phyloP scores from a whole-genome alignment of 2,113 vertebrate species.

The Phrynosoma blainvillii region DNA sequence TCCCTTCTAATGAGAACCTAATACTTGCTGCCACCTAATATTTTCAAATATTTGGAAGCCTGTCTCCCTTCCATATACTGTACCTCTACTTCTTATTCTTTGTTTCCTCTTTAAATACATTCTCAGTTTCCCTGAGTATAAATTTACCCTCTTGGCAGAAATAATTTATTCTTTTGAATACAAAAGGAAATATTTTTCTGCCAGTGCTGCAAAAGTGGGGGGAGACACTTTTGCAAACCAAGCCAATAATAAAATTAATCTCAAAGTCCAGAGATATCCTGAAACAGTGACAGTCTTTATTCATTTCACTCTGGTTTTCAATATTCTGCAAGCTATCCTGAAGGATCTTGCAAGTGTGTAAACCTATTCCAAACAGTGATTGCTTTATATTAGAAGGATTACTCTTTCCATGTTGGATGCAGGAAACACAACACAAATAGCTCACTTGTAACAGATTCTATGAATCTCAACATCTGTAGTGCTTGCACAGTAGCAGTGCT shows the following conservation, averaged over 20 bases:
- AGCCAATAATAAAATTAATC: slow-evolving; percentile 25
- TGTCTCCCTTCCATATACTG: not conserved
- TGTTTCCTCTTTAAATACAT: slow-evolving; percentile 28
- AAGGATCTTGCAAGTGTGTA: not conserved
- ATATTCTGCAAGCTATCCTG: slow-evolving; percentile 20
- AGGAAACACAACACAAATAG: not conserved
- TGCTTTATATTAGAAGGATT: slow-evolving; percentile 21
- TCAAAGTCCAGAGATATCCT: slow-evolving; percentile 16
- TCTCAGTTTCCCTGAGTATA: not conserved
- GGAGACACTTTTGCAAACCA: slow-evolving; percentile 3
- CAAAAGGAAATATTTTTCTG: slow-evolving; percentile 16
- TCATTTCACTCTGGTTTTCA: slow-evolving; percentile 18
- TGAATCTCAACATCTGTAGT: not conserved
- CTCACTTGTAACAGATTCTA: not conserved
- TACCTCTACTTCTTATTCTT: slow-evolving; percentile 15
- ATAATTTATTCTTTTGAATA: slow-evolving; percentile 35
- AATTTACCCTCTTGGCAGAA: slow-evolving; percentile 35
- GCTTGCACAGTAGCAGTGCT: not conserved
- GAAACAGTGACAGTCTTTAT: not conserved
- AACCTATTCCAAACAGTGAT: not conserved
- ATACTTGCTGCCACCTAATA: not conserved
- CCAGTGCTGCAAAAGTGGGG: slow-evolving; percentile 13
- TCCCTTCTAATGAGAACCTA: slow-evolving; percentile 23
- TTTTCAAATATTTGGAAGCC: slow-evolving; percentile 43
- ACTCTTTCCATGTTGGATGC: slow-evolving; percentile 2